These are phyloP conservation scores for Sphenopsis melanotis DNA, from an alignment of 2,797 vertebrate genomes.

Conservation along the genomic window DNA sequence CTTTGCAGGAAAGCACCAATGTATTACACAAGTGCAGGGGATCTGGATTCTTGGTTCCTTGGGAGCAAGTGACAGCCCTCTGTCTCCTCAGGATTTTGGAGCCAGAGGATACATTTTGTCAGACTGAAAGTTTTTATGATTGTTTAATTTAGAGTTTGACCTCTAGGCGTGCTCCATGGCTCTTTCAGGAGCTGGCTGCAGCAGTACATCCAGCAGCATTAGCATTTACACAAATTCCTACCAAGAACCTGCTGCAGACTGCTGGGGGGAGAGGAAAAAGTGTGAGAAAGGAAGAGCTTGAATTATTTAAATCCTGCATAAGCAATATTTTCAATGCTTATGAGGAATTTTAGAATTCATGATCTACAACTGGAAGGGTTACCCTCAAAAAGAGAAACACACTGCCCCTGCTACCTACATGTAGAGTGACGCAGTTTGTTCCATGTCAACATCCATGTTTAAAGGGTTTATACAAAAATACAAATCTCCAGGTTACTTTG, in stretches of 20 bases:
- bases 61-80: neutral
- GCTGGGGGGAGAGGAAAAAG: neutral
- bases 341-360: neutral
- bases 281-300: neutral
- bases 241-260: neutral
- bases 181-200: neutral
- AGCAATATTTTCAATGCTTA: neutral
- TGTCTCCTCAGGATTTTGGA: neutral
- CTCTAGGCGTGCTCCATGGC: neutral
- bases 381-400: neutral
- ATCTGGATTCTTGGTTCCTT: neutral
- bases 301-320: neutral
- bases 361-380: neutral
- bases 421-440: neutral
- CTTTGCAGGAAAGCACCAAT: neutral
- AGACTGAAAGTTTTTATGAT: neutral
- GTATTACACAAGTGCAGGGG: neutral
- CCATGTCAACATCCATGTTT: neutral
- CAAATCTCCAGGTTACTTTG: neutral
- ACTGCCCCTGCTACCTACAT: neutral
- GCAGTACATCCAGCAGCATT: neutral
- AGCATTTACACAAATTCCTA: neutral
- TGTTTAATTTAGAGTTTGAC: neutral
- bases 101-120: neutral
- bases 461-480: neutral